These are phyloP conservation scores for Pangasius macronema DNA, from an alignment of 2,797 vertebrate species.

Conservation along the genomic window DNA sequence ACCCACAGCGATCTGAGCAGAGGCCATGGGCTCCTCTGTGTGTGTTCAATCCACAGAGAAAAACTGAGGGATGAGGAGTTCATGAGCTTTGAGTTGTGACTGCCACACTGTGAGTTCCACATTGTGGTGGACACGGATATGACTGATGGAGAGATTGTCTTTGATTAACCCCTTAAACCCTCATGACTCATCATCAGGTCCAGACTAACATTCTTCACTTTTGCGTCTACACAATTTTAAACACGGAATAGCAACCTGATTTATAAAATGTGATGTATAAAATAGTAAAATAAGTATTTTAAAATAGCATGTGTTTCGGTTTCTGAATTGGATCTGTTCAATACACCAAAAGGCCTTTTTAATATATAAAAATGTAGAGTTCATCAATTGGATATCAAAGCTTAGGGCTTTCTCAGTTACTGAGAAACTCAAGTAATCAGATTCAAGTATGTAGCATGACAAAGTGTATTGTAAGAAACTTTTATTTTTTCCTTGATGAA, in stretches of 20 bases:
- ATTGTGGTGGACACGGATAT: constrained; percentile 23
- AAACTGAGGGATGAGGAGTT: constrained; percentile 43
- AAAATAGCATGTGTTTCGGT: not conserved
- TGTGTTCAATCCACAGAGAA: constrained; percentile 46
- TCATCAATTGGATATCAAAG: not conserved
- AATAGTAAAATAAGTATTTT: not conserved
- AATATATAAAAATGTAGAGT: not conserved
- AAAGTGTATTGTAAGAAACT: not conserved
- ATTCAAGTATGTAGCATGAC: not conserved
- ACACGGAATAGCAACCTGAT: not conserved
- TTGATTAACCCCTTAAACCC: constrained; percentile 28
- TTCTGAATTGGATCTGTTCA: not conserved
- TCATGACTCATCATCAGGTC: not conserved
- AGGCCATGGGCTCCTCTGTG: constrained; percentile 55
- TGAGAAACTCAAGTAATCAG: not conserved
- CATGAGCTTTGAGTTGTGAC: constrained; percentile 49
- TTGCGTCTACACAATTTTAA: not conserved
- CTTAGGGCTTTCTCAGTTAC: not conserved
- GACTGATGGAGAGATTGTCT: constrained; percentile 19
- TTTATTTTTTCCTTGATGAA: not conserved
- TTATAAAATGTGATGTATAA: not conserved
- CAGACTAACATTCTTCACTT: not conserved
- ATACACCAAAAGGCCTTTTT: not conserved
- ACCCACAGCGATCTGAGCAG: constrained; percentile 64
- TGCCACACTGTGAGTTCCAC: constrained; percentile 34